These are phyloP conservation scores for Girardia tigrina DNA, from an alignment of 2,888 invertebrate species.

Conservation along the genomic window DNA sequence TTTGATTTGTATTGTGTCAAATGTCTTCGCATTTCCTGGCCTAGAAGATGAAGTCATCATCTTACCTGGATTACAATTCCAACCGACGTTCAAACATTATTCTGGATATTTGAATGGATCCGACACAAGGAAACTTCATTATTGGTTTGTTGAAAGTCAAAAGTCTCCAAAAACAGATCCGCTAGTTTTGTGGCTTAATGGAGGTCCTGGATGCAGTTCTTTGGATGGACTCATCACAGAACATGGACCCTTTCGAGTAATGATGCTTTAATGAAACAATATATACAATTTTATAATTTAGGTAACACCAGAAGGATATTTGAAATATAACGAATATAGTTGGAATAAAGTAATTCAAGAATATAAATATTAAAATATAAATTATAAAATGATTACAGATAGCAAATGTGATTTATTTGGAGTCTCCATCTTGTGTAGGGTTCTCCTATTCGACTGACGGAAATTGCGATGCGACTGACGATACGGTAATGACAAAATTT, in stretches of 20 bases:
- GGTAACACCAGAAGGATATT: background rate
- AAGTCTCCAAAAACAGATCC: conserved; percentile 26
- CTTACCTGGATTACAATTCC: conserved; percentile 47
- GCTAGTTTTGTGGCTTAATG: conserved; percentile 39
- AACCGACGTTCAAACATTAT: conserved; percentile 49
- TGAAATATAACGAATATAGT: conserved; percentile 41
- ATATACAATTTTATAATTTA: background rate
- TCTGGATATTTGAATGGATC: conserved; percentile 50
- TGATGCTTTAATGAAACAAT: background rate
- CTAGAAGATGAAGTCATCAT: conserved; percentile 43
- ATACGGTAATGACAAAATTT: too few species aligned
- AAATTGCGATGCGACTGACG: conserved; percentile 30
- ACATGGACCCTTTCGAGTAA: conserved; percentile 35
- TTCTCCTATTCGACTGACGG: conserved; percentile 49
- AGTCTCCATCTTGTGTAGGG: conserved; percentile 54
- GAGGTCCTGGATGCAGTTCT: conserved; percentile 43
- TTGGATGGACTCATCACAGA: conserved; percentile 40
- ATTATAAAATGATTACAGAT: conserved; percentile 40
- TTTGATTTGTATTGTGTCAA: too few species aligned
- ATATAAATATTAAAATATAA: background rate
- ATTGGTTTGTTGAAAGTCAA: conserved; percentile 36
- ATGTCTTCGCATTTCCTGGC: background rate
- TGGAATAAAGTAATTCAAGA: conserved; percentile 43
- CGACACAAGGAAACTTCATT: conserved; percentile 32
- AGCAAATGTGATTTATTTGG: conserved; percentile 52